A percentile compares a stretch with the other conserved stretches of the same genome.
These are phyloP conservation scores for Thereuonema tuberculata DNA, from an alignment of 1,140 invertebrate genomes.

Conservation along the genomic window DNA sequence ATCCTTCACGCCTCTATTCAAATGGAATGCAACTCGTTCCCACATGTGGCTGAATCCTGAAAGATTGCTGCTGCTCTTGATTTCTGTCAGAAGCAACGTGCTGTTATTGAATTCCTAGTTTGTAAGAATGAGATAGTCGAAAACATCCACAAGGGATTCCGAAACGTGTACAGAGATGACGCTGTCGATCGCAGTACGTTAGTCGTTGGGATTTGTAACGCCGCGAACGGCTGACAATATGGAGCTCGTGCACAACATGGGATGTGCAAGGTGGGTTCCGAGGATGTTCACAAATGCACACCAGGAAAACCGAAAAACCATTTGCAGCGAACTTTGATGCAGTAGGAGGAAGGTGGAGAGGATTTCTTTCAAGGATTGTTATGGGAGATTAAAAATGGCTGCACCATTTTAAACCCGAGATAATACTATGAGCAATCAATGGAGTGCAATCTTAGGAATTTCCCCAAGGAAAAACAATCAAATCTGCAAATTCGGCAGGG, in stretches of 20 bases:
- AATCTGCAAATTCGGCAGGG: slow-evolving; percentile 9
- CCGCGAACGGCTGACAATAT: neutral
- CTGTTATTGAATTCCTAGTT: neutral
- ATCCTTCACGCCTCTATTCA: neutral
- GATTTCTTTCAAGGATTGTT: slow-evolving; percentile 5
- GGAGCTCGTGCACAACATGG: neutral
- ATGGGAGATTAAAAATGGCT: neutral
- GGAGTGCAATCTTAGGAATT: neutral
- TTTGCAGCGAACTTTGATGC: neutral
- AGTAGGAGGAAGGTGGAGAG: neutral
- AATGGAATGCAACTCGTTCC: neutral
- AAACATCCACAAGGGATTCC: neutral
- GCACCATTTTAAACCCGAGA: neutral
- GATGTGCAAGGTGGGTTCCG: neutral
- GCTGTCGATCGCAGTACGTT: neutral
- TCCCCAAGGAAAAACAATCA: slow-evolving; percentile 7
- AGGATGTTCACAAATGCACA: slow-evolving; percentile 1
- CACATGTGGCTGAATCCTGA: too few relatives aligned
- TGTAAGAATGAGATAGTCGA: neutral
- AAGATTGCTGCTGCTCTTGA: neutral
- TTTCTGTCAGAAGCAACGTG: neutral
- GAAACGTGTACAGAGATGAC: neutral
- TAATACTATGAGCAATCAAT: neutral
- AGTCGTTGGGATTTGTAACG: neutral
- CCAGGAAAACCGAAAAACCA: neutral